These are phyloP conservation scores for Cebus imitator DNA, from an alignment of 2,113 vertebrate genomes.

Conservation along the genomic window DNA sequence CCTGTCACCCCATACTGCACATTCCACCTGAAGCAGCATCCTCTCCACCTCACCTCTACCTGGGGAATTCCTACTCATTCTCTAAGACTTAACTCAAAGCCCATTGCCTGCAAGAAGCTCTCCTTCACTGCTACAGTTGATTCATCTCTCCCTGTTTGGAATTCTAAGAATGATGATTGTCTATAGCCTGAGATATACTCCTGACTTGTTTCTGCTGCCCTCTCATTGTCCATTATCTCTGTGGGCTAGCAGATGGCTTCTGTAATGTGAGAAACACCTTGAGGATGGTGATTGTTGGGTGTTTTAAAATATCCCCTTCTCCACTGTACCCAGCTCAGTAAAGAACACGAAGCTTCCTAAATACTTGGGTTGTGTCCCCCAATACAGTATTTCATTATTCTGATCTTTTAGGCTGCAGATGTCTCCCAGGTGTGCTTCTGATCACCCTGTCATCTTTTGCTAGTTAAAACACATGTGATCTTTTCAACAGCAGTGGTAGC, in stretches of 20 bases:
- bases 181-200: not conserved
- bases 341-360: not conserved
- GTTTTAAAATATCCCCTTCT: not conserved
- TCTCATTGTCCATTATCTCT: not conserved
- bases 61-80: not conserved
- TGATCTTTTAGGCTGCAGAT: slow-evolving; percentile 2
- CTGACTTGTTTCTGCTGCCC: not conserved
- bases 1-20: not conserved
- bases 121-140: not conserved
- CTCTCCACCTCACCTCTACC: not conserved
- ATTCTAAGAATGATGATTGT: not conserved
- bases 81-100: not conserved
- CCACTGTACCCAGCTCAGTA: not conserved
- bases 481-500: slow-evolving; percentile 15
- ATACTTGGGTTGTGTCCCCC: not conserved
- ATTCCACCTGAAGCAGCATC: not conserved
- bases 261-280: not conserved
- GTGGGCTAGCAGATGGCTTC: not conserved
- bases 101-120: not conserved
- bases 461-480: slow-evolving; percentile 41
- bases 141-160: not conserved
- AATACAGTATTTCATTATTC: not conserved
- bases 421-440: slow-evolving; percentile 44
- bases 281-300: not conserved
- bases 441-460: slow-evolving; percentile 13